Evolutionary conservation across 1,140 invertebrate genomes (phyloP).

Genomic region (Drosophila lacteicornis): DNA sequence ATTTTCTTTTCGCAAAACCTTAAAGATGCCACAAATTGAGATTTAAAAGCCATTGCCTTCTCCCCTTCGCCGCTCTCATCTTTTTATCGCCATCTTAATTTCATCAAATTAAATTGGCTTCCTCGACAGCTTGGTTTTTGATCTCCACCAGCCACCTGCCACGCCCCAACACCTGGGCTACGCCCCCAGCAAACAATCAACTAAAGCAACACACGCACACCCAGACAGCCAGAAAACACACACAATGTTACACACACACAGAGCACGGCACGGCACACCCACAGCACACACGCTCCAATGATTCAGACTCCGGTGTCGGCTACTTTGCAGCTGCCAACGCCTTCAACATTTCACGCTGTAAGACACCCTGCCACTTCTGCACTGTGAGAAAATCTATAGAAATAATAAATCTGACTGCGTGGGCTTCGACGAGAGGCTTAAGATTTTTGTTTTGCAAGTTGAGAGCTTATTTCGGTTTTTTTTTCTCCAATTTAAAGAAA

Average conservation of each 20-base stretch:
- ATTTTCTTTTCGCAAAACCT: neutral
- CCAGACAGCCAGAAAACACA: neutral
- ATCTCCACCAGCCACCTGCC: neutral
- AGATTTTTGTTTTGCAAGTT: too few relatives aligned
- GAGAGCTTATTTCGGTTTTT: too few relatives aligned
- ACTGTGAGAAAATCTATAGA: neutral
- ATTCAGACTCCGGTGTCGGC: conserved; percentile 40
- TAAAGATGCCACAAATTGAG: neutral
- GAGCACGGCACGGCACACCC: neutral
- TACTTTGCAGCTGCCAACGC: conserved; percentile 52
- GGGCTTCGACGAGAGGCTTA: too few relatives aligned
- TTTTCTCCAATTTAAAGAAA: too few relatives aligned
- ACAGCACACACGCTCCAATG: conserved; percentile 28
- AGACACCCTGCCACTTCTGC: conserved; percentile 45
- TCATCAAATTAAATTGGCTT: conserved; percentile 71
- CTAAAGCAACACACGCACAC: conserved; percentile 61
- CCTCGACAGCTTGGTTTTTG: conserved; percentile 27
- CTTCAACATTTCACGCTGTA: conserved; percentile 60
- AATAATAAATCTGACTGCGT: too few relatives aligned
- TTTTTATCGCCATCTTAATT: conserved; percentile 65
- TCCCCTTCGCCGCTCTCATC: conserved; percentile 21
- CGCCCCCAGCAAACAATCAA: conserved; percentile 74
- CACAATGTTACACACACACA: conserved; percentile 11
- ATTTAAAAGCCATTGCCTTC: conserved; percentile 1
- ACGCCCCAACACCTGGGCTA: conserved; percentile 47